Evolutionary conservation across 2,888 invertebrate species (phyloP).

Genomic region (Tachystola acroxantha): DNA sequence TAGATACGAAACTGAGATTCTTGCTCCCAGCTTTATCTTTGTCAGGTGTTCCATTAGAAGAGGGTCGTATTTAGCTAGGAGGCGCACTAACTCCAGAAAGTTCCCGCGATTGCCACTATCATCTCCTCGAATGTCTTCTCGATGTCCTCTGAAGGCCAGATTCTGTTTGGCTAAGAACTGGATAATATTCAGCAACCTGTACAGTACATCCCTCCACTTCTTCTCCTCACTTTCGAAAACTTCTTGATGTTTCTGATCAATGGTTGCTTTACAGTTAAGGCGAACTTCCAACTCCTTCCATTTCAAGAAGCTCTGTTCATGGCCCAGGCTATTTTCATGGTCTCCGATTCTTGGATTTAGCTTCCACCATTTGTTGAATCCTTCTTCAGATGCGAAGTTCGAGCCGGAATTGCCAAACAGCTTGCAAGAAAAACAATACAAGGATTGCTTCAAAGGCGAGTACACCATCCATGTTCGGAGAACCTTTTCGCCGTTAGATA

Average conservation of each 20-base stretch:
- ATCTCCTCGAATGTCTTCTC: slow-evolving; percentile 3
- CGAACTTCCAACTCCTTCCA: slow-evolving; percentile 11
- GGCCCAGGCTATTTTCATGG: slow-evolving; percentile 10
- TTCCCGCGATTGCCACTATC: too few relatives aligned
- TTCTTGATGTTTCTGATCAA: slow-evolving; percentile 9
- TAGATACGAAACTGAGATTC: slow-evolving; percentile 9
- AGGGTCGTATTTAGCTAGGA: too few relatives aligned
- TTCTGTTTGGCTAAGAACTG: slow-evolving; percentile 6
- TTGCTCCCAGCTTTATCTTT: too few relatives aligned
- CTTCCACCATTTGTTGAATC: slow-evolving; percentile 12
- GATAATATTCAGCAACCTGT: background rate
- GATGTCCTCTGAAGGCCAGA: slow-evolving; percentile 5
- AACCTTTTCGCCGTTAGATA: slow-evolving; percentile 9
- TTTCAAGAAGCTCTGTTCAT: slow-evolving; percentile 10
- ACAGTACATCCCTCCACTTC: slow-evolving; percentile 10
- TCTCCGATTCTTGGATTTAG: slow-evolving; percentile 10
- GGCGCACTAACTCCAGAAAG: too few relatives aligned
- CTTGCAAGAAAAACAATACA: slow-evolving; percentile 13
- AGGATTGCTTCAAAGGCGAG: slow-evolving; percentile 8
- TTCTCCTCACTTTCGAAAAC: slow-evolving; percentile 10
- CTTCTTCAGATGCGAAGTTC: slow-evolving; percentile 9
- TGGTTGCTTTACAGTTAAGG: slow-evolving; percentile 11
- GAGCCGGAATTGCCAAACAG: slow-evolving; percentile 10
- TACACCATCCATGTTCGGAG: slow-evolving; percentile 8
- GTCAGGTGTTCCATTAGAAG: too few relatives aligned